Base-by-base conservation (phyloP, 2,888 invertebrate genomes). In the Agapostemon virescens region DNA sequence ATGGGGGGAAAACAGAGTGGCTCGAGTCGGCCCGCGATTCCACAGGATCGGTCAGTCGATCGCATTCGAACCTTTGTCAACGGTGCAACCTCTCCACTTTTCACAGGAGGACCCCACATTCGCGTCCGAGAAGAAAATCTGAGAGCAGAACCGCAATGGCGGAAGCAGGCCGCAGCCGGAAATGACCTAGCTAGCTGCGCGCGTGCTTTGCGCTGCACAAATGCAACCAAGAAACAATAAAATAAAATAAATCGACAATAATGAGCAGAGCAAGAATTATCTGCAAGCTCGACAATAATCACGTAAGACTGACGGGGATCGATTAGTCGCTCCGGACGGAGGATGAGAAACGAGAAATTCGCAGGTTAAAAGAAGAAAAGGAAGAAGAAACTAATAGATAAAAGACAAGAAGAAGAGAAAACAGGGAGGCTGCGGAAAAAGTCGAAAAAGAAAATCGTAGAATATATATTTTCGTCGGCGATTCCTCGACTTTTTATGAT, bases 281-380 rank as follows among this genome's bases (percentile, higher is more conserved):
- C 76, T 63, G 77, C 42, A 81, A 85, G 67, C 72, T 73, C 74
- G 85, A 87, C 84, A 87, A 86, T 86, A 85, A 85, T 85, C 82
- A 84, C 71, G 70, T 77, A 83, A 87, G 85, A 82, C 74, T 84
- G 86, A 88, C 71, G 79, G 33, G 58, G 38, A 71, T 72, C 81
- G 80, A 76, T 80, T 80, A 71, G 74, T 15, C n/a, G 52, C 36
- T 11, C n/a, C n/a, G 6, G 9, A 61, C 15, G 36, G 77, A 38
- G 38, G 61, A 52, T 55, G 69, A 63, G 42, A 42, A 17, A 38
- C 38, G 38, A 38, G 38, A 6, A 38, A 38, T 7, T 38, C 40
- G 55, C 64, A 9, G 58, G 13, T 13, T 66, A 78, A 42, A 49
- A 38, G 45, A 30, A 61, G n/a, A n/a, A 9, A 45, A 6, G 45